Conservation (phyloP, 1,140 invertebrate genomes). For the Euschistus heros region DNA sequence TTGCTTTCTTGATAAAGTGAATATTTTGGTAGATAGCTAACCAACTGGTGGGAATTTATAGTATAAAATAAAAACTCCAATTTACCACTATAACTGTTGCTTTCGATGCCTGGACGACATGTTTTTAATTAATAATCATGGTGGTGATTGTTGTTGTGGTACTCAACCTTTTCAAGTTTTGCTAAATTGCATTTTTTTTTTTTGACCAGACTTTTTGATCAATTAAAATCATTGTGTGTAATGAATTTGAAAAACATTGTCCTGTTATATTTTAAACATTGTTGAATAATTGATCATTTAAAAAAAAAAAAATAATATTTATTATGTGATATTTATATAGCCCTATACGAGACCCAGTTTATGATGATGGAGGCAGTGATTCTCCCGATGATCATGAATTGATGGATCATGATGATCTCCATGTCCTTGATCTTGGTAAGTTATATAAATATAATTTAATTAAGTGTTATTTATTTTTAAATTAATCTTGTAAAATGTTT, state of each 20-base stretch:
- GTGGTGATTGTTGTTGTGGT: too few species aligned
- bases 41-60: too few species aligned
- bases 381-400: conserved; percentile 35
- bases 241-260: conserved; percentile 13
- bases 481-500: background rate
- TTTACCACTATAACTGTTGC: too few species aligned
- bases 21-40: too few species aligned
- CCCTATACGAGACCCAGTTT: conserved; percentile 15
- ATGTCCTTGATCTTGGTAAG: conserved; percentile 58
- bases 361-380: conserved; percentile 25
- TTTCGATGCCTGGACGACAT: too few species aligned
- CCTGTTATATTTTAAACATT: conserved; percentile 20
- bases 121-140: too few species aligned
- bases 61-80: too few species aligned
- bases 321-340: conserved; percentile 23
- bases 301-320: conserved; percentile 27
- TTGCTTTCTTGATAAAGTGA: too few species aligned
- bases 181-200: too few species aligned
- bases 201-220: too few species aligned
- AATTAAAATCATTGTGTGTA: too few species aligned
- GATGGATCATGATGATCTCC: conserved; percentile 64
- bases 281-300: conserved; percentile 3
- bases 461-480: background rate
- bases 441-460: conserved; percentile 22
- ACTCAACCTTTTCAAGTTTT: too few species aligned